Conservation (phyloP, 2,888 invertebrate species). For the Hirtodrosophila duncani region DNA sequence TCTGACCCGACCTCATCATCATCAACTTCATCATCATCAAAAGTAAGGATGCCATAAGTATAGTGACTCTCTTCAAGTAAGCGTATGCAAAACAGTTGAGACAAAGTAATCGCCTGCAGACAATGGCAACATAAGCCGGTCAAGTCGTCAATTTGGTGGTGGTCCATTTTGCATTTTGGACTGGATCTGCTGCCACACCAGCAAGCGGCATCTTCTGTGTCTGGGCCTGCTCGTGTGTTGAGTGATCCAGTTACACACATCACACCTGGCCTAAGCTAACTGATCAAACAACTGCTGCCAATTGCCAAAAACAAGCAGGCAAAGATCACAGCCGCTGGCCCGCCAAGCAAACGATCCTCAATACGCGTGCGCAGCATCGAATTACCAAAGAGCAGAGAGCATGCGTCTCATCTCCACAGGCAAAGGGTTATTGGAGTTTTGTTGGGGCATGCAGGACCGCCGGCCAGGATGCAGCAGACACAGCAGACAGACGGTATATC, state of each 20-base stretch:
- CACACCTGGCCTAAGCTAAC: conserved; percentile 34
- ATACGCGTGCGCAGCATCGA: conserved; percentile 59
- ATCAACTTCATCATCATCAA: too few species aligned
- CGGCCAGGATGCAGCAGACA: conserved; percentile 35
- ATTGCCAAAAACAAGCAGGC: conserved; percentile 28
- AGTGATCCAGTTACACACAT: conserved; percentile 29
- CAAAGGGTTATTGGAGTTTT: conserved; percentile 31
- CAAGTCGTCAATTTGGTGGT: too few species aligned
- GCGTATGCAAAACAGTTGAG: conserved; percentile 22
- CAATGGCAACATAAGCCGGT: conserved; percentile 51
- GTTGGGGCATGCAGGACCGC: conserved; percentile 45
- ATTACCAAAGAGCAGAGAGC: conserved; percentile 38
- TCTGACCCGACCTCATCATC: too few species aligned
- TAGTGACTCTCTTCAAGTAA: neutral
- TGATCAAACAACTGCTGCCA: conserved; percentile 30
- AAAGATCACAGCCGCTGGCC: conserved; percentile 66
- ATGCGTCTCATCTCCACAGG: conserved; percentile 35
- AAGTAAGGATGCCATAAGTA: too few species aligned
- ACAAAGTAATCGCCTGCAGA: conserved; percentile 4
- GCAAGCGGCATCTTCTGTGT: too few species aligned
- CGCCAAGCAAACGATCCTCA: conserved; percentile 34
- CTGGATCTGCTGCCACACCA: neutral
- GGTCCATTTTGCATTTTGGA: conserved; percentile 55
- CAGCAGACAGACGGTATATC: conserved; percentile 4
- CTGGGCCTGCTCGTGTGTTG: too few species aligned